Percentiles rank a stretch among this genome's conserved stretches.
Conservation (phyloP, 2,113 vertebrate species). For the Takifugu bimaculatus region DNA sequence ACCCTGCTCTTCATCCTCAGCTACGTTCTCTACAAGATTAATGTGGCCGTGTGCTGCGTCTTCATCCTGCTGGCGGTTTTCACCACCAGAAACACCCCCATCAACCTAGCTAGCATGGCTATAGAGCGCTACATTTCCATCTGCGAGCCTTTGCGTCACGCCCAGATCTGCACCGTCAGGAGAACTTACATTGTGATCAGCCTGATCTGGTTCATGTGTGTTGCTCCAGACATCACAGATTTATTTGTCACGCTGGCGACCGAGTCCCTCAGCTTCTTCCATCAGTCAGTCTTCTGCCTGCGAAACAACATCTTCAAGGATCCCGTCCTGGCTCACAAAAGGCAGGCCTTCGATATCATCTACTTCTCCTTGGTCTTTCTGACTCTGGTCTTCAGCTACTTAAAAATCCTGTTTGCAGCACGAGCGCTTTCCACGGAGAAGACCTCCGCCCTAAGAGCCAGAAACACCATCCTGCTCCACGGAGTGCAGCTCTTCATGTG, state of each 20-base stretch:
- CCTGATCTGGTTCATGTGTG: constrained; percentile 64
- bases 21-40: constrained; percentile 67
- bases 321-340: constrained; percentile 44
- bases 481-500: constrained; percentile 74
- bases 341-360: constrained; percentile 61
- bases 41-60: constrained; percentile 69
- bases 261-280: constrained; percentile 66
- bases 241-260: constrained; percentile 66
- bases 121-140: constrained; percentile 72
- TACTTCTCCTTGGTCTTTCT: constrained; percentile 73
- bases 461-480: constrained; percentile 74
- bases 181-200: constrained; percentile 59
- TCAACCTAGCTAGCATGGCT: constrained; percentile 72
- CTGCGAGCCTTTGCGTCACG: constrained; percentile 58
- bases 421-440: constrained; percentile 50
- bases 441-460: constrained; percentile 50
- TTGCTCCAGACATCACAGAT: constrained; percentile 64
- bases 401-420: constrained; percentile 63
- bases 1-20: constrained; percentile 66
- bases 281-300: constrained; percentile 64
- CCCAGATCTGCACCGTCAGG: constrained; percentile 66
- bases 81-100: constrained; percentile 70
- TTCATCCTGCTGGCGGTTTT: constrained; percentile 70
- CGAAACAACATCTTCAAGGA: constrained; percentile 67
- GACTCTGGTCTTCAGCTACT: constrained; percentile 67